Evolutionary conservation across 2,888 invertebrate species (phyloP).

Genomic region (Nomada fucata): DNA sequence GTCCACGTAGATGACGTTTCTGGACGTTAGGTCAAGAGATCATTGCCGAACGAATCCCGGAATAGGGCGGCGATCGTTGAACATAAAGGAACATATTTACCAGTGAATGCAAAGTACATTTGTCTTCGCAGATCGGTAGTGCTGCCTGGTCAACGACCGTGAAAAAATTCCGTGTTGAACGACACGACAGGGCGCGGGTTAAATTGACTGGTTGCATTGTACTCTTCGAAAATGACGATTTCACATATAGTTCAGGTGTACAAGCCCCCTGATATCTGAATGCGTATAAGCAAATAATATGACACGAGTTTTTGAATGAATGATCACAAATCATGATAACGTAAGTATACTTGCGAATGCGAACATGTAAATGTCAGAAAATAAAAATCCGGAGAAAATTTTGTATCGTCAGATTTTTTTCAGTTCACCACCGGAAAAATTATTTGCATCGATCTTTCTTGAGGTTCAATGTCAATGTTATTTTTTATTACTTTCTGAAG

Average conservation of each 20-base stretch:
- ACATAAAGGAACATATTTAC: constrained; percentile 49
- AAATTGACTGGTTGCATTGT: constrained; percentile 27
- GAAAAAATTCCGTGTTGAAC: constrained; percentile 55
- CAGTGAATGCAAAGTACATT: constrained; percentile 54
- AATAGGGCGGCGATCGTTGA: constrained; percentile 23
- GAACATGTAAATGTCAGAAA: background rate
- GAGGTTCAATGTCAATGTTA: too few species aligned
- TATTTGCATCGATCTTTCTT: too few species aligned
- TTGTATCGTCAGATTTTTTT: background rate
- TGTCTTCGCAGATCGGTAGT: constrained; percentile 46
- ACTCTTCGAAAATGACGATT: constrained; percentile 1
- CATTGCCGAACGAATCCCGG: background rate
- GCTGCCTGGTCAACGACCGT: constrained; percentile 63
- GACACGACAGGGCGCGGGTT: constrained; percentile 36
- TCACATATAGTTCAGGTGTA: constrained; percentile 4
- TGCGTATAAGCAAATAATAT: constrained; percentile 12
- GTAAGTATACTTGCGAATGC: background rate
- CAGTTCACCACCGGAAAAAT: too few species aligned
- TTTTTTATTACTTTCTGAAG: too few species aligned
- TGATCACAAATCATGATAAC: background rate
- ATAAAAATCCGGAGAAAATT: background rate
- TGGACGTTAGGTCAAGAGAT: constrained; percentile 15
- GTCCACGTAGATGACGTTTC: background rate
- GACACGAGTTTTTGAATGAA: background rate
- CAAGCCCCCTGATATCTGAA: background rate